Evolutionary conservation across 2,888 invertebrate genomes (phyloP), one percentile per base, ranked within the genome.

Genomic region (Drosophila monieri): DNA sequence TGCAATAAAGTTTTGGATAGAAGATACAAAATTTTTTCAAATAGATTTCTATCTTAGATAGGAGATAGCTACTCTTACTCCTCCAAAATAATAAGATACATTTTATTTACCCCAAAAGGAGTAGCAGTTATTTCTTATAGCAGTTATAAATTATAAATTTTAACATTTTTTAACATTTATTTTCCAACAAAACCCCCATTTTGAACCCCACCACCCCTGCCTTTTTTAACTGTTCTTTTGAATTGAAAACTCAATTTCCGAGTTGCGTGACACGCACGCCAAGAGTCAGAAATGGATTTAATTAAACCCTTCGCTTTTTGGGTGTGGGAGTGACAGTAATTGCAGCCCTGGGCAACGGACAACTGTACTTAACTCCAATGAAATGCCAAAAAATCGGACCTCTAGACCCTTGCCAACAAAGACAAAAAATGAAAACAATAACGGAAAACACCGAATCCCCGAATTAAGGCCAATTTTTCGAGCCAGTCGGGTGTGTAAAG

Each of bases 401-500:
- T n/a, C 14, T 8, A 30, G 52, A 30, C 52, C 62, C 44, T 44
- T 52, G 21, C 37, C 30, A 32, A 14, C 39, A 32, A 18, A 18
- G 30, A 15, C 18, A 12, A 18, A 32, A 35, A 27, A 27, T 9
- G 9, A 9, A 27, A 27, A 9, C 27, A 27, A 9, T 27, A 27
- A 27, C 9, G 27, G 27, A 41, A 15, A 41, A 15, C 44, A 30
- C 23, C 23, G 14, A 32, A 47, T 61, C 60, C 46, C n/a, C 41
- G 35, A 59, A 53, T 53, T 56, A 56, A 47, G 27, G 52, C 39
- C 47, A 48, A 70, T 70, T 70, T 70, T 2, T 14, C 25, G 56
- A 56, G 32, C 30, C 71, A 71, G 56, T 71, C 64, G 53, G 47
- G 52, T 47, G 43, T 70, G 43, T 61, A 58, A 61, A 61, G 25